Percentiles rank a stretch among this genome's conserved stretches.
phyloP scores from a whole-genome alignment of 2,797 vertebrate species.

The Leptoclinus maculatus region DNA sequence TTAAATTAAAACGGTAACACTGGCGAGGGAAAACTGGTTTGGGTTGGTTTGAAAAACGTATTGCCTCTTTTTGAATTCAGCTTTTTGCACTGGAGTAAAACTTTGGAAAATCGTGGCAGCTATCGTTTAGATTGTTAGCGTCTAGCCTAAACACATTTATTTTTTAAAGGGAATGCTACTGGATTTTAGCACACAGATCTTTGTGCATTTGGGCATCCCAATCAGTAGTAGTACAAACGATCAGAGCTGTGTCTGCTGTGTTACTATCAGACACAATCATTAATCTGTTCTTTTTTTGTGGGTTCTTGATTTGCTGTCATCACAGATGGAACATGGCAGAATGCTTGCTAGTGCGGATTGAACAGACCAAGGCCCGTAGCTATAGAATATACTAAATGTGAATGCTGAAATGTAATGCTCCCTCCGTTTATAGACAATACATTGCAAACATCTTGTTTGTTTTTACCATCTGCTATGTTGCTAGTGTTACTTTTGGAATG shows the following conservation, averaged over 20 bases:
- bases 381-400: constrained; percentile 30
- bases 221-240: background rate
- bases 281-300: background rate
- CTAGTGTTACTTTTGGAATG: constrained; percentile 45
- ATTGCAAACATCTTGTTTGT: constrained; percentile 28
- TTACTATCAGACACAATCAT: background rate
- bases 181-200: constrained; percentile 24
- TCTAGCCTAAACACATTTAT: background rate
- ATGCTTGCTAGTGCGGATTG: constrained; percentile 39
- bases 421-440: constrained; percentile 33
- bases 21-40: constrained; percentile 18
- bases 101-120: constrained; percentile 68
- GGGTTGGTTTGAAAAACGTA: background rate
- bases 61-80: constrained; percentile 36
- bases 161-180: constrained; percentile 42
- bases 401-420: constrained; percentile 46
- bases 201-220: constrained; percentile 12
- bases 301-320: background rate
- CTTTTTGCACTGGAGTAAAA: constrained; percentile 86
- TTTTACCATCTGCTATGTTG: constrained; percentile 33
- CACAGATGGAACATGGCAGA: constrained; percentile 30
- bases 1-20: constrained; percentile 35
- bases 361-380: constrained; percentile 32
- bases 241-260: background rate
- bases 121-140: constrained; percentile 47